Base-by-base conservation (phyloP, 1,140 invertebrate species). In the Thereuonema tuberculata region DNA sequence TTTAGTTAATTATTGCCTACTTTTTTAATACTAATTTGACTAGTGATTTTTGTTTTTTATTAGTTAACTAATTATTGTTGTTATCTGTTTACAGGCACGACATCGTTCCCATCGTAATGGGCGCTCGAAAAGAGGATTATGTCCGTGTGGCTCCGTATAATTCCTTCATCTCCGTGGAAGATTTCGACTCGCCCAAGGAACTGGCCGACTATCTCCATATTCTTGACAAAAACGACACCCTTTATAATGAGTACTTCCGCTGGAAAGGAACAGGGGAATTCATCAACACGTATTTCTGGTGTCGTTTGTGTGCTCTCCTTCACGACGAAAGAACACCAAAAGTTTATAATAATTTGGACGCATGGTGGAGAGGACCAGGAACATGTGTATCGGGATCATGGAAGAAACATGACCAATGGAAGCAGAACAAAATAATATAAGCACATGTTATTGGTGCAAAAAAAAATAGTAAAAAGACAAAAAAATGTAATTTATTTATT, bases 241-340 rank as follows among this genome's bases (percentile, higher is more conserved):
- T 90, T 0, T 96, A 95, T 73, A 95, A 95, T 73, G 85, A 87
- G 17, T 95, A 95, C 71, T 95, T 95, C 72, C 82, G 83, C 61
- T 88, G 84, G 81, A 88, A 90, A 76, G 87, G 87, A 27, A 92
- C 88, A 0, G 92, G 92, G 1, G 87, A 93, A 71, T 93, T 95
- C 69, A 87, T 95, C 65, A 93, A 94, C 73, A 95, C 90, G 20
- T 89, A 85, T 69, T 97, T 94, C 72, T 96, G 92, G 84, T 98
- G 93, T 70, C 82, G 93, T 1, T 78, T 98, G 20, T 98, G 94
- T 73, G 83, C 91, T 2, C 84, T 93, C 79, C 71, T 93, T 25
- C 90, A 95, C 70, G 87, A 70, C 86, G 61, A 80, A 78, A 53
- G 37, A 5, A 53, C 67, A 52, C 62, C 60, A 59, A 69, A 79